phyloP scores from a whole-genome alignment of 1,140 invertebrate species.

The Drosophila subpulchrella region DNA sequence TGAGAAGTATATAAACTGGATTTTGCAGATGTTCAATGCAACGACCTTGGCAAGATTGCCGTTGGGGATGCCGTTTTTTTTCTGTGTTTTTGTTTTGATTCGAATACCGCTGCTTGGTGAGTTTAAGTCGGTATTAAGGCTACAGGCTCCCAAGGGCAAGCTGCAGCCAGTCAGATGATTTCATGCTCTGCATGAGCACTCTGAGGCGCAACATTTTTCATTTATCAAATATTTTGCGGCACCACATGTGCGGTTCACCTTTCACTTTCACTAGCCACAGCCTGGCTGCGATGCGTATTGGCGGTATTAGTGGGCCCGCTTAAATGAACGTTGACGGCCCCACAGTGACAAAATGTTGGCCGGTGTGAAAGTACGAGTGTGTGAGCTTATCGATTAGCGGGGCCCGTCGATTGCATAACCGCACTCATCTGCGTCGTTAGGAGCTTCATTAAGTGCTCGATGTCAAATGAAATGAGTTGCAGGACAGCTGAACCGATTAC shows the following conservation, averaged over 20 bases:
- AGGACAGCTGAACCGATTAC: conserved; percentile 47
- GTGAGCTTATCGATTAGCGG: conserved; percentile 59
- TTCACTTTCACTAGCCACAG: conserved; percentile 56
- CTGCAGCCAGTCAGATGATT: not conserved
- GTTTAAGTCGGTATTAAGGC: conserved; percentile 11
- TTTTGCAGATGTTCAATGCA: conserved; percentile 56
- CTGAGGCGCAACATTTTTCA: conserved; percentile 8
- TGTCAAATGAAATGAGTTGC: conserved; percentile 49
- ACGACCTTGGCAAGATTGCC: conserved; percentile 52
- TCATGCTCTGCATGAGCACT: conserved; percentile 4
- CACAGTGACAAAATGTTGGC: conserved; percentile 50
- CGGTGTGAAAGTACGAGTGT: conserved; percentile 19
- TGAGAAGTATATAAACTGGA: conserved; percentile 56
- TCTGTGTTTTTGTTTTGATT: conserved; percentile 14
- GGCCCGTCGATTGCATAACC: conserved; percentile 48
- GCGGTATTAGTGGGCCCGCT: conserved; percentile 24
- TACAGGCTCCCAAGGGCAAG: conserved; percentile 47
- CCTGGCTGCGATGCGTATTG: conserved; percentile 7
- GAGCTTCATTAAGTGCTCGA: conserved; percentile 51
- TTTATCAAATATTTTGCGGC: conserved; percentile 52
- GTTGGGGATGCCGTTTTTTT: conserved; percentile 19
- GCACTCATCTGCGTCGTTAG: conserved; percentile 31
- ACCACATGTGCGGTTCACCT: conserved; percentile 30
- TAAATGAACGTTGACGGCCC: conserved; percentile 17
- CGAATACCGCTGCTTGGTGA: conserved; percentile 1